Evolutionary conservation across 2,888 invertebrate genomes (phyloP), one percentile per base, ranked within the genome.

Genomic region (Phrixothrix hirtus): DNA sequence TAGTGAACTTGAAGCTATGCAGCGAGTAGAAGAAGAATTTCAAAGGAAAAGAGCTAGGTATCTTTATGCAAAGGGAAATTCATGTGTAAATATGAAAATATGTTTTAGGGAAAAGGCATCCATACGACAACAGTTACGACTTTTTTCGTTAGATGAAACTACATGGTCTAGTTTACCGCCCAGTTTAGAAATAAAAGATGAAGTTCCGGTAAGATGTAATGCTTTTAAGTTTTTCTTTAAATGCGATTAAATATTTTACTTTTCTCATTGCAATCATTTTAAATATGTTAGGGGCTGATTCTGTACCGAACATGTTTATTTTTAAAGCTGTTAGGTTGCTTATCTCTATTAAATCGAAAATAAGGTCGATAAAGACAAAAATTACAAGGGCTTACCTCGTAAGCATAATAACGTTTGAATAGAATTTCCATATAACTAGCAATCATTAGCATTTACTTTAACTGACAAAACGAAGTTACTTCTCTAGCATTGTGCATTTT

Each of bases 11-110:
- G 89, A 91, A 74, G 89, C 88, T 58, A 89, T 92, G 87, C 83
- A 87, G 65, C 83, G 87, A 69, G 92, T 92, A 2, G 91, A 92
- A 69, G 91, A 92, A 70, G 92, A 92, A 73, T 92, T 92, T 73
- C 91, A 92, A 72, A 81, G 85, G 58, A 92, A 92, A 74, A 79
- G 92, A 31, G 90, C 89, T 26, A 78, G 71, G 72, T 72, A 65
- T 43, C 29, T 35, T 39, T 49, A 2, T 36, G 12, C n/a, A 2
- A 17, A 1, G n/a, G 17, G 14, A 16, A 36, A 17, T n/a, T 2
- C 9, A 32, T 3, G 2, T 34, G 17, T 36, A 6, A 9, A 16
- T 14, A n/a, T n/a, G n/a, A n/a, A n/a, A n/a, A n/a, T n/a, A n/a
- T 21, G 3, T 67, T 68, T 53, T 55, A 73, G 85, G 57, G 88